These are phyloP conservation scores for Albula goreensis DNA, from an alignment of 2,113 vertebrate species.

Conservation along the genomic window DNA sequence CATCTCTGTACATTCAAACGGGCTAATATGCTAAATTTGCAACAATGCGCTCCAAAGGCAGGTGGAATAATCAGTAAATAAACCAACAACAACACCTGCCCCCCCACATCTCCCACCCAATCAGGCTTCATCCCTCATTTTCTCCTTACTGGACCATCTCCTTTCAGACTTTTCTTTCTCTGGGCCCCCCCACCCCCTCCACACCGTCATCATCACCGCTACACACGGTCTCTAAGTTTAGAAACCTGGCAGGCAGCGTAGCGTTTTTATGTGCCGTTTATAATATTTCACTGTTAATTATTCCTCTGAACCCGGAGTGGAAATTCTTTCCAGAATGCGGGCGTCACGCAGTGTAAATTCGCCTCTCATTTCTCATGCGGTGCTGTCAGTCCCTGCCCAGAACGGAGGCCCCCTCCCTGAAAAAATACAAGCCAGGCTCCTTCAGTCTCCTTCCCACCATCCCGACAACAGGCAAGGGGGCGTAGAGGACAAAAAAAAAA, in stretches of 20 bases:
- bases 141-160: too few relatives aligned
- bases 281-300: conserved; percentile 67
- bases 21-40: too few relatives aligned
- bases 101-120: too few relatives aligned
- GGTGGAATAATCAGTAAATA: too few relatives aligned
- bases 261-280: conserved; percentile 58
- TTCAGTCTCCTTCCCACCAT: not conserved
- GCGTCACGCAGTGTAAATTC: conserved; percentile 50
- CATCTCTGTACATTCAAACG: too few relatives aligned
- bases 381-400: conserved; percentile 41
- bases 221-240: conserved; percentile 40
- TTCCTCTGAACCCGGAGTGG: conserved; percentile 44
- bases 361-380: conserved; percentile 51
- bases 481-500: not conserved
- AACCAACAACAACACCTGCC: too few relatives aligned
- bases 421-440: conserved; percentile 34
- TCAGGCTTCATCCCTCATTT: too few relatives aligned
- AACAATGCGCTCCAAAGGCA: too few relatives aligned
- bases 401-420: conserved; percentile 43
- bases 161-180: too few relatives aligned
- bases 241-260: conserved; percentile 43
- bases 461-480: too few relatives aligned
- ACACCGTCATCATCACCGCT: not conserved
- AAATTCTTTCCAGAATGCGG: conserved; percentile 57
- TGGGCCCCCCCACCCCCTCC: not conserved